These are phyloP conservation scores for Choloepus hoffmanni DNA, from an alignment of 2,113 vertebrate genomes.

Conservation along the genomic window DNA sequence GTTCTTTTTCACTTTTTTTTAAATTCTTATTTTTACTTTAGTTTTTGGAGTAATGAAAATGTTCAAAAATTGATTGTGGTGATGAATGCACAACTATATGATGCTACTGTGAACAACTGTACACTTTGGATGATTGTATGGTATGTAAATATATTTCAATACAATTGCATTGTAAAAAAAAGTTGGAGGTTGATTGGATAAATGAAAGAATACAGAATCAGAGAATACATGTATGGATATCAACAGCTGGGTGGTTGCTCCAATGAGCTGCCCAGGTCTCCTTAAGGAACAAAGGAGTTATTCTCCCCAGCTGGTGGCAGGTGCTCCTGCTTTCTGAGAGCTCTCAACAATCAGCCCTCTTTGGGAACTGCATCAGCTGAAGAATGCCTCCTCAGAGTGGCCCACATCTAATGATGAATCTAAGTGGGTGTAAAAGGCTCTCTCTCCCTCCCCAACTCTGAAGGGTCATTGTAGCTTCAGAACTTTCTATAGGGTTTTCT, in stretches of 20 bases:
- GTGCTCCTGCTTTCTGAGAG: not conserved
- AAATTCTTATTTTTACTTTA: too few relatives aligned
- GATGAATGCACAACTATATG: too few relatives aligned
- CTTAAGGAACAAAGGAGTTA: not conserved
- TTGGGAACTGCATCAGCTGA: not conserved
- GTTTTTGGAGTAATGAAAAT: too few relatives aligned
- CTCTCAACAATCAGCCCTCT: not conserved
- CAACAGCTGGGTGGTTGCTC: not conserved
- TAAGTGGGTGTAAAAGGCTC: not conserved
- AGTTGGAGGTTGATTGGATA: conserved; percentile 30
- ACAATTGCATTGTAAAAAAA: too few relatives aligned
- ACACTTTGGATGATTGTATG: too few relatives aligned
- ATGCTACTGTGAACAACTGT: too few relatives aligned
- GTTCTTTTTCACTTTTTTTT: too few relatives aligned
- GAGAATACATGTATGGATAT: not conserved
- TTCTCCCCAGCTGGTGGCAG: not conserved
- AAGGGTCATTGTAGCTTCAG: not conserved
- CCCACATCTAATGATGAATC: not conserved
- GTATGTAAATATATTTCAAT: too few relatives aligned
- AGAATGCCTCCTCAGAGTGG: not conserved
- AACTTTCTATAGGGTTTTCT: not conserved
- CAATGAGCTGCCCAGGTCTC: not conserved
- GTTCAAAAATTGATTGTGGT: too few relatives aligned
- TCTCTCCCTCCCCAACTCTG: not conserved
- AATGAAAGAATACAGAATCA: conserved; percentile 27